Evolutionary conservation across 2,113 vertebrate species (phyloP).

Genomic region (Zosterops pallidus): DNA sequence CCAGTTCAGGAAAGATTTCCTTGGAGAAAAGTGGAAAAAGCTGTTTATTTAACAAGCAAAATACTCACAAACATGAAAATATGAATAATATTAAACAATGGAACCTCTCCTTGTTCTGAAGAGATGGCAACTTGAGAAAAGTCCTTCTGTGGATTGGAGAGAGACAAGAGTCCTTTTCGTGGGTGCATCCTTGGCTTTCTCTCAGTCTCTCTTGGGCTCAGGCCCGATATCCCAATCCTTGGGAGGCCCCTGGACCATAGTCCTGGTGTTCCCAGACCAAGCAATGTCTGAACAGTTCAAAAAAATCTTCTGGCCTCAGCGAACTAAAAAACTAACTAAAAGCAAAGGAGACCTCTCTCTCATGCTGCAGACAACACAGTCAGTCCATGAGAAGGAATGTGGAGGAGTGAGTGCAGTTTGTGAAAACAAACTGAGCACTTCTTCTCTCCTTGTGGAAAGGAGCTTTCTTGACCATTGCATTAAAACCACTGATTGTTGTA

Average conservation of each 20-base stretch:
- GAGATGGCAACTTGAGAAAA: not conserved
- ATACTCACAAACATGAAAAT: not conserved
- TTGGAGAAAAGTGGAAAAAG: not conserved
- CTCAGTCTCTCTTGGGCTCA: not conserved
- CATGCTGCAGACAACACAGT: not conserved
- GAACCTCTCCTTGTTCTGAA: not conserved
- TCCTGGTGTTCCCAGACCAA: not conserved
- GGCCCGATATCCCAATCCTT: accelerated
- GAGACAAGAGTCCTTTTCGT: not conserved
- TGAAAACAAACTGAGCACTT: accelerated
- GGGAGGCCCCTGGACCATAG: not conserved
- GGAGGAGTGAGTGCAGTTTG: not conserved
- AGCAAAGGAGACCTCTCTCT: not conserved
- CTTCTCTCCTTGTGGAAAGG: not conserved
- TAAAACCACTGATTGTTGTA: not conserved
- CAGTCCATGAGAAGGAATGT: not conserved
- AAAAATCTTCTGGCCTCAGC: not conserved
- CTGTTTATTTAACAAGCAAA: not conserved
- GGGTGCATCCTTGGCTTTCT: not conserved
- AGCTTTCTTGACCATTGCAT: not conserved
- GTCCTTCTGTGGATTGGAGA: no score
- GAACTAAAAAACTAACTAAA: not conserved
- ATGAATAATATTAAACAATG: not conserved
- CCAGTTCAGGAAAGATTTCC: accelerated
- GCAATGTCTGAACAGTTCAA: not conserved